Percentiles rank a stretch among this genome's conserved stretches.
These are phyloP conservation scores for Neoitamus cyanurus DNA, from an alignment of 2,888 invertebrate genomes.

Conservation along the genomic window DNA sequence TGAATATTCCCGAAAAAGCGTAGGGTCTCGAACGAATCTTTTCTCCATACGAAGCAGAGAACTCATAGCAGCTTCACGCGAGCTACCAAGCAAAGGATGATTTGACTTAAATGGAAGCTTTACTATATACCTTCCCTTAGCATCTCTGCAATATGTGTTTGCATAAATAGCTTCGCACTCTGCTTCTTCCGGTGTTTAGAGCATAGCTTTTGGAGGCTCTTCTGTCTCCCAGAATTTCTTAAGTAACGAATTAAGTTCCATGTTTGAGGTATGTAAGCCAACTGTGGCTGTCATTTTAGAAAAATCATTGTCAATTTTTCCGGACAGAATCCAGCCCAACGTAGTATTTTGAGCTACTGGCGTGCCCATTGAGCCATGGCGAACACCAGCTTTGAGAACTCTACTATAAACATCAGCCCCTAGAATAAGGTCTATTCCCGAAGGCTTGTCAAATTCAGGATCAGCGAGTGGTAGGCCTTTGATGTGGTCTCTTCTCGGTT, in stretches of 20 bases:
- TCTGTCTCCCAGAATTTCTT: not conserved
- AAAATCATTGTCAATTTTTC: not conserved
- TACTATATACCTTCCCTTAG: not conserved
- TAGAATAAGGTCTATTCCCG: not conserved
- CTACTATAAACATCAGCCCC: not conserved
- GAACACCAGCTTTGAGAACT: not conserved
- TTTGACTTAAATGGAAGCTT: not conserved
- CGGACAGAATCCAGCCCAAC: not conserved
- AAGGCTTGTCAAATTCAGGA: not conserved
- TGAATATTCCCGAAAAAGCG: not conserved
- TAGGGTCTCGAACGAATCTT: not conserved
- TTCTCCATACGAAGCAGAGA: not conserved
- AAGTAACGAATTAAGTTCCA: not conserved
- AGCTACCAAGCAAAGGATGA: not conserved
- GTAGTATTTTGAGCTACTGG: not conserved
- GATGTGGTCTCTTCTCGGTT: not conserved
- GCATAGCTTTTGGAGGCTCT: not conserved
- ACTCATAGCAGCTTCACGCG: not conserved
- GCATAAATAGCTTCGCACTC: not conserved
- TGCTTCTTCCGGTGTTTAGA: constrained; percentile 6
- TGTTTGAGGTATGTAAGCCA: too few relatives aligned
- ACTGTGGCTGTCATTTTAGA: not conserved
- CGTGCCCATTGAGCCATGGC: not conserved
- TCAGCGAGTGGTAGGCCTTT: not conserved
- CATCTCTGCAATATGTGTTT: not conserved